Base-by-base conservation (phyloP, 2,797 vertebrate species). In the Acanthopagrus latus region DNA sequence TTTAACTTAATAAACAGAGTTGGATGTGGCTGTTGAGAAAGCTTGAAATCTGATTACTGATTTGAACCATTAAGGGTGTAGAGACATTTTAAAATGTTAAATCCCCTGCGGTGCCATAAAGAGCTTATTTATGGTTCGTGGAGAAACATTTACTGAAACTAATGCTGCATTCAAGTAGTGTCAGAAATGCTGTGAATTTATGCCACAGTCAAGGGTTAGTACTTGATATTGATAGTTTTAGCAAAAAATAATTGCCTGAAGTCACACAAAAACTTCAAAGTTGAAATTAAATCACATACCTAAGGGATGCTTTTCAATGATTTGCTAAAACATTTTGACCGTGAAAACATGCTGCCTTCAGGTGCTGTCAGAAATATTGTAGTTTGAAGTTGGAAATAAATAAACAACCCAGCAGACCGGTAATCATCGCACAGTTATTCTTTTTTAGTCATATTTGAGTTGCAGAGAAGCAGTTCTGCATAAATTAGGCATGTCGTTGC, bases 41-140 rank as follows among this genome's bases (percentile, higher is more conserved):
- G 76, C 81, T 64, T 69, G n/a, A 70, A 64, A 70, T 78, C 64
- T 47, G 80, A 79, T 85, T 63, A 74, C 41, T 56, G 51, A 68
- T 76, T 48, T 77, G 48, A 58, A 73, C 29, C 65, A 72, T 60
- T 54, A 56, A 72, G 51, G 58, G 8, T 29, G 17, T 51, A 33
- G 50, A 58, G 62, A 71, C 60, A 75, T 44, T 41, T 68, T 64
- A 51, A 70, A 69, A 66, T 58, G 51, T 81, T 78, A 57, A 81
- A 73, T 48, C 58, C 43, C 66, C 74, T 5, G 59, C 59, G 62
- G 64, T 59, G 50, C 18, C 43, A 64, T 69, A 69, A 65, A 47
- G 46, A 73, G 51, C 63, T 70, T 71, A 71, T 65, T 73, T 70
- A 27, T 64, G 33, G n/a, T 65, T 48, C 1, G 18, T 29, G 18